Evolutionary conservation across 1,140 invertebrate species (phyloP).

Genomic region (Diuraphis noxia): DNA sequence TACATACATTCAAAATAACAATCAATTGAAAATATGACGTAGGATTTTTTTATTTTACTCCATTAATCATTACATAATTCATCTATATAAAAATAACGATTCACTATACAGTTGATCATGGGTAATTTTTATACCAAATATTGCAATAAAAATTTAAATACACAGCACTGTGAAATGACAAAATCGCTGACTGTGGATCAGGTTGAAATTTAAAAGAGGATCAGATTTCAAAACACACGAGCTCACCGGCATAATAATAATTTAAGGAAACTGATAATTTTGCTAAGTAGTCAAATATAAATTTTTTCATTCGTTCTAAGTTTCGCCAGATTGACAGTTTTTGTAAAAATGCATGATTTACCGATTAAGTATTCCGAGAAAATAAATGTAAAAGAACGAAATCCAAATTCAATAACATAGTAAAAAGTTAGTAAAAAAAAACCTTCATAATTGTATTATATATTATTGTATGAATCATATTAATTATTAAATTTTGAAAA

Average conservation of each 20-base stretch:
- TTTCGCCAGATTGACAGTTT: slow-evolving; percentile 29
- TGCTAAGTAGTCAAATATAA: neutral
- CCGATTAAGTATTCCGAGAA: slow-evolving; percentile 37
- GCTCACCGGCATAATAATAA: slow-evolving; percentile 7
- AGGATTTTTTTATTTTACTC: neutral
- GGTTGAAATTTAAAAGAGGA: slow-evolving; percentile 5
- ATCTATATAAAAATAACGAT: no score
- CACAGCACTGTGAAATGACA: neutral
- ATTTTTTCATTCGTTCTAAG: slow-evolving; percentile 4
- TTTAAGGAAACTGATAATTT: slow-evolving; percentile 40
- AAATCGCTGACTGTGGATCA: slow-evolving; percentile 7
- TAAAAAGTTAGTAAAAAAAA: neutral
- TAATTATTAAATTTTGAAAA: neutral
- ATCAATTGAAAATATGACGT: neutral
- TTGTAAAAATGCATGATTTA: slow-evolving; percentile 4
- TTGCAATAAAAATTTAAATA: neutral
- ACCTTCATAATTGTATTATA: neutral
- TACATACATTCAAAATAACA: neutral
- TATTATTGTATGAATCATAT: neutral
- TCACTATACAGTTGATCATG: neutral
- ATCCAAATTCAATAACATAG: neutral
- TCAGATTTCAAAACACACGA: slow-evolving; percentile 28
- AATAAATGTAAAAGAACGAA: neutral
- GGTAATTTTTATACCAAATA: neutral
- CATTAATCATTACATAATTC: no score